Evolutionary conservation across 1,140 invertebrate species (phyloP).

Genomic region (Drosophila ananassae): DNA sequence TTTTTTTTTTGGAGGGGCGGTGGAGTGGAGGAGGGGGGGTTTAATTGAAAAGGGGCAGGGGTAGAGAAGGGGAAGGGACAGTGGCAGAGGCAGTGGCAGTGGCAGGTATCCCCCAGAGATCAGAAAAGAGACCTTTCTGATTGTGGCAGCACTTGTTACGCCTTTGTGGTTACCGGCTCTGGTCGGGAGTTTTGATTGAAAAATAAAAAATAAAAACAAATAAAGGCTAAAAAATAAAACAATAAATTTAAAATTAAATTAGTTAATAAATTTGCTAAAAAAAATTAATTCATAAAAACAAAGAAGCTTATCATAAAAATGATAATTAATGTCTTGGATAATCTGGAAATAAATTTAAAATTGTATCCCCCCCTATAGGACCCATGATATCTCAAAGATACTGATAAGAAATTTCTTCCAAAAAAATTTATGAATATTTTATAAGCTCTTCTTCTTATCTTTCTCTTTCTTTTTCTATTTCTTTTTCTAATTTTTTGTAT

Average conservation of each 20-base stretch:
- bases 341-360: neutral
- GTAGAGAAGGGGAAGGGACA: too few relatives aligned
- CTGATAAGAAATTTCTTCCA: neutral
- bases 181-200: neutral
- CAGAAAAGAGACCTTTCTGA: constrained; percentile 33
- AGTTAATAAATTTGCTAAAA: neutral
- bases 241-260: neutral
- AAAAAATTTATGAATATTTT: neutral
- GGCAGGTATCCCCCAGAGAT: neutral
- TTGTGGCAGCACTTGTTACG: constrained; percentile 63
- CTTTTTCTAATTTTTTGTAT: too few relatives aligned
- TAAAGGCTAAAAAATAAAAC: neutral
- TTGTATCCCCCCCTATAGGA: neutral
- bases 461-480: constrained; percentile 1
- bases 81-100: neutral
- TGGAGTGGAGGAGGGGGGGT: neutral
- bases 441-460: neutral
- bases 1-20: neutral
- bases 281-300: neutral
- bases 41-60: neutral
- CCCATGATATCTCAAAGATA: neutral
- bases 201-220: neutral
- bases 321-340: neutral
- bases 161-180: constrained; percentile 57
- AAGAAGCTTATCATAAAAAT: neutral